Evolutionary conservation across 2,888 invertebrate genomes (phyloP), one percentile per base, ranked within the genome.

Genomic region (Tinea semifulvella): DNA sequence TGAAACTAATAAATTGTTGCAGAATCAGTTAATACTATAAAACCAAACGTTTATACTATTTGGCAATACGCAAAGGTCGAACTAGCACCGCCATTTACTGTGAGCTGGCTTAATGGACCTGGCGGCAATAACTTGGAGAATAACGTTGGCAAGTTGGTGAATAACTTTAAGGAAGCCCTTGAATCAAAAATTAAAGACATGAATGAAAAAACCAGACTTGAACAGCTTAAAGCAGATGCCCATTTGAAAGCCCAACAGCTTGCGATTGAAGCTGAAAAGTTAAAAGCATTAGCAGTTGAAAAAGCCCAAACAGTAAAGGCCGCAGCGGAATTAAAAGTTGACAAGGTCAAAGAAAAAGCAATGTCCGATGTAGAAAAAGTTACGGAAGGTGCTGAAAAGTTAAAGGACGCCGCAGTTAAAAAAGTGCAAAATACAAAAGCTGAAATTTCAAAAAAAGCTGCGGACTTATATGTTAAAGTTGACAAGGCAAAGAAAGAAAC

Each of bases 41-140:
- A 50, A 44, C 57, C 63, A 11, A 49, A 47, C 16, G 47, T 63
- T 48, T 55, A 52, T 43, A 54, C 47, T 26, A 55, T 63, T 22
- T 80, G 79, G 79, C 56, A 60, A 42, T 80, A 77, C 52, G 57
- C 65, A 20, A 80, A 76, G 60, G 22, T 40, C 8, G 79, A 80
- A 63, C 56, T 63, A 40, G 63, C 59, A 25, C 79, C 79, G n/a
- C 77, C 79, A 0, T 50, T 63, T 54, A 67, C 68, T 8, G 42
- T 53, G 18, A 45, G 48, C 11, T 58, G 66, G 3, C 61, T 75
- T 43, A 50, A 60, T 43, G 76, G 74, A 10, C 48, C 60, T 10
- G 31, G 26, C 14, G 74, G 73, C 16, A 43, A 19, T 18, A 11
- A 6, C n/a, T 18, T 43, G 13, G 43, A 43, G 31, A 17, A 27